Percentiles rank a stretch among this genome's conserved stretches.
phyloP scores from a whole-genome alignment of 2,888 invertebrate species.

The Proisotoma minuta region DNA sequence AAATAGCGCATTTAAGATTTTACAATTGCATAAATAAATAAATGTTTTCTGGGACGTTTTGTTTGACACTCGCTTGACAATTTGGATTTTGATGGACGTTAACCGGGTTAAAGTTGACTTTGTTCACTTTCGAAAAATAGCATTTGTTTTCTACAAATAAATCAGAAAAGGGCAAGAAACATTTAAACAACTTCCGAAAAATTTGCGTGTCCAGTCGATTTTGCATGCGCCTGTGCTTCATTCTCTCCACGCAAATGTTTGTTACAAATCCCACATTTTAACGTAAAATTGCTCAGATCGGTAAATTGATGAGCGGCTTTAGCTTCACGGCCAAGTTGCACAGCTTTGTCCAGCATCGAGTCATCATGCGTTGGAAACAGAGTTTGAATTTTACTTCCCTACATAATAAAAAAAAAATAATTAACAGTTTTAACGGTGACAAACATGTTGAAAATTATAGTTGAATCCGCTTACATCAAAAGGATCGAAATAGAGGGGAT shows the following conservation, averaged over 20 bases:
- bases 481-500: conserved; percentile 83
- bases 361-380: conserved; percentile 73
- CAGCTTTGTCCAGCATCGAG: conserved; percentile 69
- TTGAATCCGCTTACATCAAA: conserved; percentile 59
- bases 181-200: conserved; percentile 52
- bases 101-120: no score
- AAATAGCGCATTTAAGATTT: no score
- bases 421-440: neutral
- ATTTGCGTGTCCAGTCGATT: conserved; percentile 67
- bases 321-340: conserved; percentile 79
- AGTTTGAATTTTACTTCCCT: conserved; percentile 68
- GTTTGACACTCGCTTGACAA: no score
- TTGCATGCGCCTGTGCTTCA: conserved; percentile 80
- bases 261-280: conserved; percentile 79
- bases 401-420: conserved; percentile 14
- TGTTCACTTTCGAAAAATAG: no score
- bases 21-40: no score
- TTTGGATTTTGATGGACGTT: no score
- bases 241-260: conserved; percentile 69
- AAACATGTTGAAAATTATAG: neutral
- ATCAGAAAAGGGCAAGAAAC: no score
- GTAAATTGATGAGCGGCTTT: conserved; percentile 85
- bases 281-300: conserved; percentile 77
- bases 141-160: no score
- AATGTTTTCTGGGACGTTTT: no score